Conservation (phyloP, 23 tunicate genomes). For the Clavelina lepadiformis region DNA sequence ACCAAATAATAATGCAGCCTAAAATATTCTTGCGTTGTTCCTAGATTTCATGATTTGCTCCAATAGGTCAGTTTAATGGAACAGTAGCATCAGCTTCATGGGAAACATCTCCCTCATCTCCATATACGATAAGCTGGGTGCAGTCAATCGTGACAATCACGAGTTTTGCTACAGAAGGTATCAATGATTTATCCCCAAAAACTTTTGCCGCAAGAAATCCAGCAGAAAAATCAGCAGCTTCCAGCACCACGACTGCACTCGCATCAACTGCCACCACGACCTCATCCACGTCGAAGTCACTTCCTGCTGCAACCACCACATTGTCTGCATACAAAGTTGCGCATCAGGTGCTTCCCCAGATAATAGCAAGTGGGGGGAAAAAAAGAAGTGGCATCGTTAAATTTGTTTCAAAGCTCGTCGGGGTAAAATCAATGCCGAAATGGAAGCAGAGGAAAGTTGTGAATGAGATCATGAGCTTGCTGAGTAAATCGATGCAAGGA, state of each 20-base stretch:
- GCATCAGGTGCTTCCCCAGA: not conserved
- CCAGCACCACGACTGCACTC: slow-evolving; percentile 8
- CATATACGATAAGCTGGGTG: too few relatives aligned
- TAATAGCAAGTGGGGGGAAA: slow-evolving; percentile 3
- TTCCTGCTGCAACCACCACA: not conserved
- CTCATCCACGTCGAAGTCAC: not conserved
- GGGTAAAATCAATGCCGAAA: slow-evolving; percentile 29
- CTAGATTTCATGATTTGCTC: too few relatives aligned
- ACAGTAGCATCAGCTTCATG: not conserved
- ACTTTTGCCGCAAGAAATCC: slow-evolving; percentile 1
- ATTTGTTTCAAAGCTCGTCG: slow-evolving; percentile 14
- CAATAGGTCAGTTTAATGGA: not conserved
- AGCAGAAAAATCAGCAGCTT: not conserved
- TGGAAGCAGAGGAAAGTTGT: slow-evolving; percentile 37
- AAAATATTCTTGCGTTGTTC: too few relatives aligned
- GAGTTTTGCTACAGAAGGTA: not conserved
- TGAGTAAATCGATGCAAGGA: not conserved
- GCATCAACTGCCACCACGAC: slow-evolving; percentile 6
- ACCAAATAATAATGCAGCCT: too few relatives aligned
- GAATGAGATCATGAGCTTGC: slow-evolving; percentile 4
- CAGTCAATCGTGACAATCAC: not conserved
- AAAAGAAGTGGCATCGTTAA: slow-evolving; percentile 2
- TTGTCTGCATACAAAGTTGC: slow-evolving; percentile 37
- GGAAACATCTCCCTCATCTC: not conserved
- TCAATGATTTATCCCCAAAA: not conserved